These are phyloP conservation scores for Subacronicta megacephala DNA, from an alignment of 2,888 invertebrate species.

Conservation along the genomic window DNA sequence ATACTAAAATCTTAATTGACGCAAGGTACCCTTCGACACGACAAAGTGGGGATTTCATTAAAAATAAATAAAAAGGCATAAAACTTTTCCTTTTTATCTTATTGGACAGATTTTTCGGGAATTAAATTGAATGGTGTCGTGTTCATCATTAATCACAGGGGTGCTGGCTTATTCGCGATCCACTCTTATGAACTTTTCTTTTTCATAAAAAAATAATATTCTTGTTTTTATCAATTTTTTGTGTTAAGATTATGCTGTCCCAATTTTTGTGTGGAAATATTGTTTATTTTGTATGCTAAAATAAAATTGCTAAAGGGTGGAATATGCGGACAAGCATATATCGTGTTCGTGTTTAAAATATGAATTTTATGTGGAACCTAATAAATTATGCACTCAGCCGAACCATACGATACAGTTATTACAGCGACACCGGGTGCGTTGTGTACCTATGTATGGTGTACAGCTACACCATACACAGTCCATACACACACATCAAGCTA, in stretches of 20 bases:
- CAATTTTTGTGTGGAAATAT: slow-evolving; percentile 14
- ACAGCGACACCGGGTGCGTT: slow-evolving; percentile 10
- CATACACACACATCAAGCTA: too few species aligned
- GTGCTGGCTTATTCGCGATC: slow-evolving; percentile 67
- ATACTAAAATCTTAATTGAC: slow-evolving; percentile 55
- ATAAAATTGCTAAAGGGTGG: not conserved
- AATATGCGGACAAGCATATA: not conserved
- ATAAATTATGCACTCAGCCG: slow-evolving; percentile 50
- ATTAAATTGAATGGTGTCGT: slow-evolving; percentile 80
- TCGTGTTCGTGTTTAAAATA: slow-evolving; percentile 40
- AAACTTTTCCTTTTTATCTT: slow-evolving; percentile 69
- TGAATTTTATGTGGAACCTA: slow-evolving; percentile 36
- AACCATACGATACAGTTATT: slow-evolving; percentile 41
- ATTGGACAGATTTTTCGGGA: slow-evolving; percentile 72
- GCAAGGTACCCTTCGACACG: slow-evolving; percentile 45
- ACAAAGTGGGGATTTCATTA: slow-evolving; percentile 54
- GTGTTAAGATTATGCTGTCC: slow-evolving; percentile 21
- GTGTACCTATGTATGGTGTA: not conserved
- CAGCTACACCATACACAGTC: not conserved
- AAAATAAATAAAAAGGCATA: slow-evolving; percentile 61
- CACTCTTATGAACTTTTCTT: slow-evolving; percentile 67
- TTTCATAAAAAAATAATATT: slow-evolving; percentile 60
- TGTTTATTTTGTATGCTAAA: not conserved
- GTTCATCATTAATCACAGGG: slow-evolving; percentile 78
- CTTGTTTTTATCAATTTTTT: slow-evolving; percentile 50